These are phyloP conservation scores for Pica pica DNA, from an alignment of 2,113 vertebrate species.

Conservation along the genomic window DNA sequence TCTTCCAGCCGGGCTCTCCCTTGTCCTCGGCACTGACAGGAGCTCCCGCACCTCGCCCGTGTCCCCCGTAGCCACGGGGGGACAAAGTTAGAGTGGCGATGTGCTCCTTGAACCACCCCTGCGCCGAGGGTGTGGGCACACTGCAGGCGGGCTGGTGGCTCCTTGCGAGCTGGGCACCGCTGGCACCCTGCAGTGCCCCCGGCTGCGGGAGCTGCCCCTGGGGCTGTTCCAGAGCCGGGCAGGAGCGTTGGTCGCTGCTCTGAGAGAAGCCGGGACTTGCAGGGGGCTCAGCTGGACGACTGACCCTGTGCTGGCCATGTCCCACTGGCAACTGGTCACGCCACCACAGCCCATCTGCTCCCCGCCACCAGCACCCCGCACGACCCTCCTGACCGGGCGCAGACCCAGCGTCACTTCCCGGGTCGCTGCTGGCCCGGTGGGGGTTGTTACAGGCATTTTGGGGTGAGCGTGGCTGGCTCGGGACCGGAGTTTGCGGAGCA, in stretches of 20 bases:
- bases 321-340: background rate
- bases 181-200: background rate
- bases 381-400: background rate
- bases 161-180: background rate
- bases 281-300: background rate
- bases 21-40: background rate
- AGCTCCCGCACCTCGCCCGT: background rate
- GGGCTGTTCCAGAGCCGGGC: background rate
- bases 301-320: background rate
- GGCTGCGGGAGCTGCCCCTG: fast-evolving
- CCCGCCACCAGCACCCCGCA: background rate
- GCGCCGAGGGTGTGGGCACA: background rate
- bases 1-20: background rate
- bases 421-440: fast-evolving
- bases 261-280: background rate
- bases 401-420: fast-evolving
- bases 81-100: fast-evolving
- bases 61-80: background rate
- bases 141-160: background rate
- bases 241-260: background rate
- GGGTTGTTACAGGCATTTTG: background rate
- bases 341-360: background rate
- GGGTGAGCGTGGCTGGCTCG: background rate
- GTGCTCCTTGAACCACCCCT: fast-evolving
- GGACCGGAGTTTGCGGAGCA: background rate